Base-by-base conservation (phyloP, 2,888 invertebrate species). In the Tribolium freemani region DNA sequence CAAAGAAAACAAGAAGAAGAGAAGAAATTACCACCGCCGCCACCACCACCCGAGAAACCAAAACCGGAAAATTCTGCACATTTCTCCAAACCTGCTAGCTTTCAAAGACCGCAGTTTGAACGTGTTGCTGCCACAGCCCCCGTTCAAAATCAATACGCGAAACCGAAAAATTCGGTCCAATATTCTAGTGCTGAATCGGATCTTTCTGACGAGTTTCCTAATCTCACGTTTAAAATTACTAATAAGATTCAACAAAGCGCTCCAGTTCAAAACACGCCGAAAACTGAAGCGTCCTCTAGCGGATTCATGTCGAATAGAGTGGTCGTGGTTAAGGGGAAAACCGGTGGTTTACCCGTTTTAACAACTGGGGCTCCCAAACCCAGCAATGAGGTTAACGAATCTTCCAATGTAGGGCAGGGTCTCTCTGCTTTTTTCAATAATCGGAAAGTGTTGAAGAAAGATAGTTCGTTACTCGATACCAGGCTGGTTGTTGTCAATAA, bases 401-500 rank as follows among this genome's bases (percentile, higher is more conserved):
- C 50, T 31, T 9, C 63, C 16, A 48, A 51, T 13, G 16, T 48
- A 30, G 50, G 44, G 21, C 53, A 38, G 8, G 64, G 26, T 44
- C 11, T 54, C 9, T 38, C 53, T 9, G 16, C 50, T 60, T 83
- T 83, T 75, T 75, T 83, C 58, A 77, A 72, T 60, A 82, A 82
- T 56, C 78, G 83, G 44, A 81, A 76, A 63, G 81, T 84, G 58
- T 75, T 83, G 68, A 77, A 81, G 38, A 81, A 81, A 76, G 81
- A 82, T 58, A 73, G 78, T 13, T 57, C 75, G 30, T 78, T 83
- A 51, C 66, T 84, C 9, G 86, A 87, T 69, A 87, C 87, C 2
- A 86, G 86, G 61, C 81, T 86, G 13, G 88, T 89, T 13, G 84
- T 84, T 67, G 83, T 88, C 64, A 88, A 87, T 75, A 88, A 89